phyloP scores from a whole-genome alignment of 2,113 vertebrate species.

The Phyllostomus discolor region DNA sequence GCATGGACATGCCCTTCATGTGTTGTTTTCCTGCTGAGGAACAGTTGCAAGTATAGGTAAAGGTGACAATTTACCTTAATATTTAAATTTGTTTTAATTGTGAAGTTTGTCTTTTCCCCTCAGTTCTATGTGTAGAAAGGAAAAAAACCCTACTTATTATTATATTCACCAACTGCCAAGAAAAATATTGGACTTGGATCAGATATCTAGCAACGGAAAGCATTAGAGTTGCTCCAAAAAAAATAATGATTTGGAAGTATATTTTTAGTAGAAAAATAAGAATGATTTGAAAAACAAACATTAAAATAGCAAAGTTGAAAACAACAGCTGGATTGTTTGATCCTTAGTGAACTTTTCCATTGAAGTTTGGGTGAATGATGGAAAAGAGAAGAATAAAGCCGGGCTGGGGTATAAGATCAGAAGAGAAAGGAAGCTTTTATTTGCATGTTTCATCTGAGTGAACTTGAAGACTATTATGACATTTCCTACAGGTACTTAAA shows the following conservation, averaged over 20 bases:
- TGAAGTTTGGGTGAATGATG: constrained; percentile 52
- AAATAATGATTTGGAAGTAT: constrained; percentile 71
- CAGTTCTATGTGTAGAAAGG: neutral
- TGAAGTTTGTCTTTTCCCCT: neutral
- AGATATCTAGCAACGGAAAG: constrained; percentile 66
- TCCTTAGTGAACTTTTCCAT: constrained; percentile 50
- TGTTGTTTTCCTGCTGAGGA: neutral
- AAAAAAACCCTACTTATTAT: constrained; percentile 61
- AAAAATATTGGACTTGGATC: constrained; percentile 66
- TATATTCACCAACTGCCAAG: constrained; percentile 60
- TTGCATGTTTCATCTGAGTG: constrained; percentile 57
- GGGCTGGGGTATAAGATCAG: neutral
- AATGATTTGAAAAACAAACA: constrained; percentile 65
- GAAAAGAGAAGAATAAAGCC: constrained; percentile 47
- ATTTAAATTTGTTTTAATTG: constrained; percentile 30
- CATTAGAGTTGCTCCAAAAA: constrained; percentile 64
- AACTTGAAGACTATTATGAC: constrained; percentile 60
- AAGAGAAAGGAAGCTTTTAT: constrained; percentile 58
- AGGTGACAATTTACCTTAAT: neutral
- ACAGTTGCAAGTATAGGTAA: neutral
- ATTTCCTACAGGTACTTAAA: constrained; percentile 58
- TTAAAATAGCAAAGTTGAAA: constrained; percentile 68
- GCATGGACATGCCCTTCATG: neutral
- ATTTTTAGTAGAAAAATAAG: constrained; percentile 64
- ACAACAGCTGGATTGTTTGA: constrained; percentile 65